A percentile compares a stretch with the other conserved stretches of the same genome.
phyloP scores from a whole-genome alignment of 2,113 vertebrate genomes.

The Ondatra zibethicus region DNA sequence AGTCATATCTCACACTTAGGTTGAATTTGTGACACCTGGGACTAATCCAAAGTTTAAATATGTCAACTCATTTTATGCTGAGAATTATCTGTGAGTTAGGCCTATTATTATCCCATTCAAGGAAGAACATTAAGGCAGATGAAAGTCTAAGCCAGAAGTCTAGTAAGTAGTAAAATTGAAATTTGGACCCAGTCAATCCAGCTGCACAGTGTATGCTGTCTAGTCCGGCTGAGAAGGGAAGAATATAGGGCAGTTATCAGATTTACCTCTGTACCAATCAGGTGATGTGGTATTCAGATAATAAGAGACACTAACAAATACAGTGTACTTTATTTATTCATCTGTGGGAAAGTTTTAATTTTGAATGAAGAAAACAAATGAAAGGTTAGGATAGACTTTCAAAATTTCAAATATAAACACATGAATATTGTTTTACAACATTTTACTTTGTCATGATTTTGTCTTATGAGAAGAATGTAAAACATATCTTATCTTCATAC shows the following conservation, averaged over 20 bases:
- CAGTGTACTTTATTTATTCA: slow-evolving; percentile 5
- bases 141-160: not conserved
- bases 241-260: not conserved
- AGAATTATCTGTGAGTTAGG: not conserved
- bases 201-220: not conserved
- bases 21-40: not conserved
- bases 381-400: not conserved
- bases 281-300: not conserved
- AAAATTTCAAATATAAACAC: slow-evolving; percentile 20
- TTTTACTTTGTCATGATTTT: slow-evolving; percentile 11
- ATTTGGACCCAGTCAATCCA: not conserved
- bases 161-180: slow-evolving; percentile 19
- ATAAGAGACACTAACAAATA: not conserved
- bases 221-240: not conserved
- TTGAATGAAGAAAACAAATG: not conserved
- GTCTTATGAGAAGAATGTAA: not conserved
- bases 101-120: slow-evolving; percentile 25
- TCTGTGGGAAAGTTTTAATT: slow-evolving; percentile 35
- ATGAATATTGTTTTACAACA: not conserved
- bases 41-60: slow-evolving; percentile 28
- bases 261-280: slow-evolving; percentile 8
- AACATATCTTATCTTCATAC: not conserved
- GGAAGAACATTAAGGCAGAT: slow-evolving; percentile 23
- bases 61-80: slow-evolving; percentile 23
- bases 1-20: not conserved